Evolutionary conservation across 2,113 vertebrate species (phyloP).

Genomic region (Hemiscyllium ocellatum): DNA sequence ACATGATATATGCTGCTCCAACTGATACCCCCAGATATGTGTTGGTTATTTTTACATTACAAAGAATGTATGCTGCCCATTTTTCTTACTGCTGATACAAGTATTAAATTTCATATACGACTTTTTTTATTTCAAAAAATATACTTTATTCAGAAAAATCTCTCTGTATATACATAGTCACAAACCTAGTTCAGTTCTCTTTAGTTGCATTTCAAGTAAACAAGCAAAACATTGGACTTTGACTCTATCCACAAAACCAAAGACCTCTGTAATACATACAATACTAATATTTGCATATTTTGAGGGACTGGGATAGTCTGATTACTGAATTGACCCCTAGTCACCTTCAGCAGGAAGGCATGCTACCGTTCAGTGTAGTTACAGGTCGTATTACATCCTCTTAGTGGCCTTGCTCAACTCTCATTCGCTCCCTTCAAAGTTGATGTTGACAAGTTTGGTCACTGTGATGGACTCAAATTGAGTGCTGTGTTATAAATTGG

Average conservation of each 20-base stretch:
- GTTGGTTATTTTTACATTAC: background rate
- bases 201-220: too few relatives aligned
- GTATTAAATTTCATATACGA: background rate
- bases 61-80: background rate
- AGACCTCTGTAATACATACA: too few relatives aligned
- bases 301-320: too few relatives aligned
- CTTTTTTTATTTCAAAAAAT: too few relatives aligned
- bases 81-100: background rate
- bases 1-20: background rate
- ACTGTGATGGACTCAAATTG: background rate
- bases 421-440: background rate
- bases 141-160: too few relatives aligned
- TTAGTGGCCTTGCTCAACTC: background rate
- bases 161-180: too few relatives aligned
- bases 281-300: too few relatives aligned
- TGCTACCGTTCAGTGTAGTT: background rate
- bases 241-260: too few relatives aligned
- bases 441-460: background rate
- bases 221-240: too few relatives aligned
- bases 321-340: too few relatives aligned
- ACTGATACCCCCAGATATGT: background rate
- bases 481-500: background rate
- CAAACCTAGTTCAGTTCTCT: too few relatives aligned
- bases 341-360: too few relatives aligned
- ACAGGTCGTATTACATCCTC: conserved; percentile 6